These are phyloP conservation scores for Scaptomyza hsui DNA, from an alignment of 1,140 invertebrate species.

Conservation along the genomic window DNA sequence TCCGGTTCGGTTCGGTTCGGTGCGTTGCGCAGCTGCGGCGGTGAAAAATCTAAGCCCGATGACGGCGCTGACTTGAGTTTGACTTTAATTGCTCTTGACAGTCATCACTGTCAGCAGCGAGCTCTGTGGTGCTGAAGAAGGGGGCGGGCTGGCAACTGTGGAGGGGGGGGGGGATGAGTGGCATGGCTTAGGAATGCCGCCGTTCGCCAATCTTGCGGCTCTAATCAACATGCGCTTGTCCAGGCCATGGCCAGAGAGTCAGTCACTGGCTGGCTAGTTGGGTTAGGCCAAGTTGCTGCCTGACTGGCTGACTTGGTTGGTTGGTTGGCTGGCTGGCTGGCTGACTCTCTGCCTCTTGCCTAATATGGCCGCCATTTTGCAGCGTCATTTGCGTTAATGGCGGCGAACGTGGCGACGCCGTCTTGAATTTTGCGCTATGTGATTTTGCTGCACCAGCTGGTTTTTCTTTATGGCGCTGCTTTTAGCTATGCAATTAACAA, in stretches of 20 bases:
- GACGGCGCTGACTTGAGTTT: slow-evolving; percentile 71
- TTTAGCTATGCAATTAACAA: slow-evolving; percentile 36
- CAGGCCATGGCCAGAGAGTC: slow-evolving; percentile 45
- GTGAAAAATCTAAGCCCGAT: slow-evolving; percentile 77
- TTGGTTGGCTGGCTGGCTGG: slow-evolving; percentile 33
- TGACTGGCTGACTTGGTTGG: slow-evolving; percentile 28
- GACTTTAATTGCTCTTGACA: slow-evolving; percentile 84
- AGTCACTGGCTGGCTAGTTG: slow-evolving; percentile 49
- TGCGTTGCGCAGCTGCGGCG: slow-evolving; percentile 62
- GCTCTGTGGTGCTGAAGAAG: neutral
- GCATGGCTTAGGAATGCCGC: slow-evolving; percentile 37
- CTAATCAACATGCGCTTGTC: slow-evolving; percentile 81
- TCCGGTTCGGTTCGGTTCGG: slow-evolving; percentile 4
- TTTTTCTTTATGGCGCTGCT: slow-evolving; percentile 11
- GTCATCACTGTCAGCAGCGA: slow-evolving; percentile 78
- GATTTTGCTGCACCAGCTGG: slow-evolving; percentile 19
- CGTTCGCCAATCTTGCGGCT: slow-evolving; percentile 77
- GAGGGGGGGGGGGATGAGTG: slow-evolving; percentile 20
- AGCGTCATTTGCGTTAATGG: slow-evolving; percentile 81
- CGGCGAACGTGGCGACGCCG: slow-evolving; percentile 46
- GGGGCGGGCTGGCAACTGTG: slow-evolving; percentile 3
- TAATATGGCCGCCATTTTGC: slow-evolving; percentile 80
- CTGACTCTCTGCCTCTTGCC: slow-evolving; percentile 62
- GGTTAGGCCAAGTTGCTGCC: slow-evolving; percentile 30
- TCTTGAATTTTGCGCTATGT: slow-evolving; percentile 36